These are phyloP conservation scores for Nematostella vectensis DNA, from an alignment of 92 coral and sea anemone genomes.

Conservation along the genomic window DNA sequence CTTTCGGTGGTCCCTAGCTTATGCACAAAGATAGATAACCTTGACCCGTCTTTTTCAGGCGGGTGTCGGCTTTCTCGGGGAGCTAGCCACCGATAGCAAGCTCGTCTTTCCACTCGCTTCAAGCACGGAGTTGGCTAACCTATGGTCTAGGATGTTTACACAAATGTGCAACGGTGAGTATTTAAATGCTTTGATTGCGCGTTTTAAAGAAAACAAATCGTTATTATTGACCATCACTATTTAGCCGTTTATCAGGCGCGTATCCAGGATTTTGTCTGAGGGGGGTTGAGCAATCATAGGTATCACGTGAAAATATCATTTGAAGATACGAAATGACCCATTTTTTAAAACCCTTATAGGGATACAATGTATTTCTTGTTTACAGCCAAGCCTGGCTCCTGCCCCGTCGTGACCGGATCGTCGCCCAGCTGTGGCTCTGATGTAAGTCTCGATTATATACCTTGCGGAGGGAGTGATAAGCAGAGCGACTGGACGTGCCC, in stretches of 20 bases:
- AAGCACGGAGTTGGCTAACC: slow-evolving; percentile 5
- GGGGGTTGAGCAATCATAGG: no score
- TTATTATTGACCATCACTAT: no score
- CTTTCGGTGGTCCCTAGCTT: no score
- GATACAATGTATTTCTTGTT: no score
- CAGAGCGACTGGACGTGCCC: slow-evolving; percentile 35
- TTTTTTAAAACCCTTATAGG: no score
- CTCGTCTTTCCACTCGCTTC: slow-evolving; percentile 1
- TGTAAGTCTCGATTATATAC: slow-evolving; percentile 11
- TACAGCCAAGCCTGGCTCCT: slow-evolving; percentile 36
- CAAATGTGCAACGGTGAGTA: slow-evolving; percentile 26
- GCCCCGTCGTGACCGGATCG: slow-evolving; percentile 18
- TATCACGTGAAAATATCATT: no score
- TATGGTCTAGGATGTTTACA: slow-evolving; percentile 7
- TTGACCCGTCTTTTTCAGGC: no score
- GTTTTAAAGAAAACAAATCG: no score
- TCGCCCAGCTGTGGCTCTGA: not conserved
- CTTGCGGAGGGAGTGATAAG: slow-evolving; percentile 25
- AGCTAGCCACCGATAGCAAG: slow-evolving; percentile 10
- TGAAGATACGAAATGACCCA: no score
- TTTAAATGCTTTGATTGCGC: not conserved
- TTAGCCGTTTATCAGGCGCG: no score
- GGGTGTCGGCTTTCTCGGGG: slow-evolving; percentile 1
- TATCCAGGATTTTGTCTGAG: no score
- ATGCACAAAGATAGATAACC: no score